Conservation (phyloP, 2,888 invertebrate genomes). For the Pinctada fucata region DNA sequence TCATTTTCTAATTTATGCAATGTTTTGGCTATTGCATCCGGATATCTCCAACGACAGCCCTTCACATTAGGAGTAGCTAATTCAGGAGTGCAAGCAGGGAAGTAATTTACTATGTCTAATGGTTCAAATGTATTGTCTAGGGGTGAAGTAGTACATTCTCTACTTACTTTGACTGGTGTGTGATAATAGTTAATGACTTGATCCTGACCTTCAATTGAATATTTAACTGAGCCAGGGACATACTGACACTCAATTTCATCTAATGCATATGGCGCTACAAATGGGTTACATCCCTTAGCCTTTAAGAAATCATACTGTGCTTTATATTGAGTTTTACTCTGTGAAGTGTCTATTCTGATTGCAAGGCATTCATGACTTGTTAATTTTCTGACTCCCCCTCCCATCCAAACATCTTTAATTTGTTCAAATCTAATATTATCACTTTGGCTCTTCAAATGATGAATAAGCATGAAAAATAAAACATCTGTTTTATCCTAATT, state of each 20-base stretch:
- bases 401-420: background rate
- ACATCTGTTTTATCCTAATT: background rate
- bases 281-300: background rate
- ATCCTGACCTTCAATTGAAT: conserved; percentile 5
- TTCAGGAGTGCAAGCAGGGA: conserved; percentile 17
- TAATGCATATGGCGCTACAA: background rate
- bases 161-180: background rate
- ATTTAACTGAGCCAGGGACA: background rate
- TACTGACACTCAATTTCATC: background rate
- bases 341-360: background rate
- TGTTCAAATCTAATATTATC: background rate
- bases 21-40: conserved; percentile 24
- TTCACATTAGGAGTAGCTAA: conserved; percentile 30
- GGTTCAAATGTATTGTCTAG: conserved; percentile 15
- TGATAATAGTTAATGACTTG: background rate
- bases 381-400: background rate
- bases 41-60: conserved; percentile 29
- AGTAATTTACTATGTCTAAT: conserved; percentile 26
- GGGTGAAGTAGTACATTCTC: background rate
- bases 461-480: background rate
- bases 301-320: background rate
- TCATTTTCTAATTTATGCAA: conserved; percentile 18
- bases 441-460: background rate
- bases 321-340: background rate
- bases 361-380: background rate